Evolutionary conservation across 2,113 vertebrate species (phyloP).

Genomic region (Pygoscelis adeliae): DNA sequence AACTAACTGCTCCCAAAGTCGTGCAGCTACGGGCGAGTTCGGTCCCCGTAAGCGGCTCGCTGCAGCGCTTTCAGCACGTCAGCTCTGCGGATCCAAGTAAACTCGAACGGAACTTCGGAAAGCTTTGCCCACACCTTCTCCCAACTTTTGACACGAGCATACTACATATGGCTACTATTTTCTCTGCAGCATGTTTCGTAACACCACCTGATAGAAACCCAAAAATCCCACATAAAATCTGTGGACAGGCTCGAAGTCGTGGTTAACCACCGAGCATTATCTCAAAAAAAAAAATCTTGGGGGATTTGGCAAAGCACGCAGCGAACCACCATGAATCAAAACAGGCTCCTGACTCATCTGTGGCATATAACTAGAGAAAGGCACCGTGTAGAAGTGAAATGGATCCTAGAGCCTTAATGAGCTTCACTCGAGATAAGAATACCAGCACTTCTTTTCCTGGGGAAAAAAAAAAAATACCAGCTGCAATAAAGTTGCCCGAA

Average conservation of each 20-base stretch:
- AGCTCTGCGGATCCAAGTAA: background rate
- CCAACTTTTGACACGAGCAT: background rate
- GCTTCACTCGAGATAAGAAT: background rate
- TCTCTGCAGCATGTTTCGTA: background rate
- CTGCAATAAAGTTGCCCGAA: background rate
- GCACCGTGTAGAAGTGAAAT: background rate
- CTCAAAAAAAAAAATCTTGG: background rate
- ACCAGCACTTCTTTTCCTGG: background rate
- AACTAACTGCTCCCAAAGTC: fast-evolving
- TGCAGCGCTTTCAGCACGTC: background rate
- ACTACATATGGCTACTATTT: background rate
- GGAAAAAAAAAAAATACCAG: background rate
- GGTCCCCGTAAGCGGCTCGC: background rate
- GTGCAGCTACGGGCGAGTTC: background rate
- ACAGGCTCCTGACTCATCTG: constrained; percentile 27
- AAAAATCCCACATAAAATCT: constrained; percentile 13
- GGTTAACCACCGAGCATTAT: background rate
- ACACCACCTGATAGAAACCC: background rate
- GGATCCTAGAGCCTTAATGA: background rate
- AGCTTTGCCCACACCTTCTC: background rate
- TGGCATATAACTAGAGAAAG: background rate
- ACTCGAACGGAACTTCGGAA: background rate
- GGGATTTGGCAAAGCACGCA: constrained; percentile 38
- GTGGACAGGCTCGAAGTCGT: background rate
- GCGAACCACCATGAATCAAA: constrained; percentile 2